phyloP scores from a whole-genome alignment of 2,888 invertebrate genomes.

The Diaphora mendica region DNA sequence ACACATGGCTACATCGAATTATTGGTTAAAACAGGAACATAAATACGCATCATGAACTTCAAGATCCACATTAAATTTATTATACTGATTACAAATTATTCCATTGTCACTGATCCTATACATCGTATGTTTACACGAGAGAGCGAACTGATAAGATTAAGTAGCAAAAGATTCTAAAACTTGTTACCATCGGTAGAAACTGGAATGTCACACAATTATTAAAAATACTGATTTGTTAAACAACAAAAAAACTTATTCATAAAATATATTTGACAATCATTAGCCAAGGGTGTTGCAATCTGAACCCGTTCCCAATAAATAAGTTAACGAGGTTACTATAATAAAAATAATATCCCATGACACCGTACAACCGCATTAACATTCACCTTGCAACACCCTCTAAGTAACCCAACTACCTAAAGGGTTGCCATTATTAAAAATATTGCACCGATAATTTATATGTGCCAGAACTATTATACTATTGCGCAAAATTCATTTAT shows the following conservation, averaged over 20 bases:
- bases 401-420: constrained; percentile 59
- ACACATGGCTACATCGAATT: constrained; percentile 53
- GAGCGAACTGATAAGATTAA: constrained; percentile 67
- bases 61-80: constrained; percentile 59
- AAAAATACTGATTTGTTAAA: constrained; percentile 85
- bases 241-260: constrained; percentile 72
- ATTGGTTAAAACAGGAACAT: constrained; percentile 60
- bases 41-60: constrained; percentile 41
- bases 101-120: constrained; percentile 37
- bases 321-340: constrained; percentile 58
- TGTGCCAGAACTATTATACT: constrained; percentile 65
- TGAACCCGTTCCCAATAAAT: constrained; percentile 65
- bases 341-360: constrained; percentile 54
- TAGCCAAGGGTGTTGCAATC: constrained; percentile 71
- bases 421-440: constrained; percentile 68
- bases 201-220: constrained; percentile 86
- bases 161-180: constrained; percentile 65
- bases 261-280: constrained; percentile 75
- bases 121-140: constrained; percentile 57
- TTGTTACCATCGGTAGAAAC: constrained; percentile 69
- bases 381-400: constrained; percentile 79
- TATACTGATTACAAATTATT: constrained; percentile 61
- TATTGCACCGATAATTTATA: constrained; percentile 76
- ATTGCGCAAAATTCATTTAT: constrained; percentile 65
- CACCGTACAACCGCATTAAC: constrained; percentile 56